Evolutionary conservation across 2,888 invertebrate genomes (phyloP), one percentile per base, ranked within the genome.

Genomic region (Notodonta ziczac): DNA sequence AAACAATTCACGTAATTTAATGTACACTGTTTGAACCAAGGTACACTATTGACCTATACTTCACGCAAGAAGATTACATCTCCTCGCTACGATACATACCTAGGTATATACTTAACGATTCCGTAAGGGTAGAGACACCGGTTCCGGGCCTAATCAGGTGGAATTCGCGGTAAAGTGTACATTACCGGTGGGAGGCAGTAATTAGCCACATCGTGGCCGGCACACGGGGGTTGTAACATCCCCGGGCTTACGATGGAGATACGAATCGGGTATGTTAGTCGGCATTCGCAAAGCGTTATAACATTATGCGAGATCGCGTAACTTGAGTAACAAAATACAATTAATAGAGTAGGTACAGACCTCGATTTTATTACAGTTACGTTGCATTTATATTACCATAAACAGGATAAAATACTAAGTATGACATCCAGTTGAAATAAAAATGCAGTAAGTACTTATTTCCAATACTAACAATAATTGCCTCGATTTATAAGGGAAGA

Each of bases 151-250:
- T 77, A 63, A 74, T 69, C 68, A 61, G 60, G 62, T 68, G 63
- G 57, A 69, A 63, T 66, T 73, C 55, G 39, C 51, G 63, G 58
- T 60, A 67, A 68, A 67, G 42, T 58, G 65, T 57, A 57, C 57
- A 66, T 69, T 62, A 74, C 65, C 60, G 52, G 44, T 13, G 54
- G 39, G 54, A 39, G 51, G 4, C 48, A 59, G 63, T 67, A 65
- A 74, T 73, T 69, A 67, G 64, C 57, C 52, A 62, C 64, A 59
- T 60, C 61, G 75, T 58, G 70, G 50, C 39, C 39, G 2, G n/a
- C 39, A 54, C 54, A 14, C 12, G 54, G 52, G 35, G 52, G 51
- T 10, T 53, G 10, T 10, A 35, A 53, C 52, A 53, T 16, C 56
- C 61, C 32, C 51, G 35, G 63, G 59, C 60, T 66, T 67, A 69